Percentiles rank a stretch among this genome's conserved stretches.
Conservation (phyloP, 1,140 invertebrate species). For the Aphelinus certus region DNA sequence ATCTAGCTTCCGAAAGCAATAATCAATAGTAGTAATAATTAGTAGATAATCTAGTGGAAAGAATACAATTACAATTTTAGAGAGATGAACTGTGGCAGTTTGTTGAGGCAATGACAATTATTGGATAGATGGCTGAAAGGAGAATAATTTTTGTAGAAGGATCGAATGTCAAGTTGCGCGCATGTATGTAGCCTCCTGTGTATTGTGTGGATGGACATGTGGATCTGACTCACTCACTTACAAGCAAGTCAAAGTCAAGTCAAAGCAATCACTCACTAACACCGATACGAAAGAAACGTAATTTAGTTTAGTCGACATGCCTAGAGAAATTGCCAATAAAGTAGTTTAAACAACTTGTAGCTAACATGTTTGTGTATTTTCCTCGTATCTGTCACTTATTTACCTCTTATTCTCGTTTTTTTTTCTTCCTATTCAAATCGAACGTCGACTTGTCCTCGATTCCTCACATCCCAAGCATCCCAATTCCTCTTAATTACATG, state of each 20-base stretch:
- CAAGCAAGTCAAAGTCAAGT: conserved; percentile 40
- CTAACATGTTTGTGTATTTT: conserved; percentile 45
- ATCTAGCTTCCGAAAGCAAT: conserved; percentile 43
- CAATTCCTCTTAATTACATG: conserved; percentile 13
- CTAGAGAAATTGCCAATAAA: conserved; percentile 45
- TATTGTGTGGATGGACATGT: conserved; percentile 36
- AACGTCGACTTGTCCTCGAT: background rate
- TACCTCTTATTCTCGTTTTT: conserved; percentile 33
- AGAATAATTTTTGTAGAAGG: conserved; percentile 36
- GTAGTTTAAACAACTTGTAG: conserved; percentile 45
- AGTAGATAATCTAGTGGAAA: conserved; percentile 36
- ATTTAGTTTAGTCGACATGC: conserved; percentile 44
- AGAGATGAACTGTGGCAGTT: conserved; percentile 31
- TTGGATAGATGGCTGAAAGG: conserved; percentile 34
- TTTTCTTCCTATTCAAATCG: background rate
- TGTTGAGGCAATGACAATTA: conserved; percentile 34
- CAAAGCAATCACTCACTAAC: conserved; percentile 44
- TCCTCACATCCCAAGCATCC: background rate
- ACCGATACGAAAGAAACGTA: conserved; percentile 42
- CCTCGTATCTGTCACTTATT: conserved; percentile 42
- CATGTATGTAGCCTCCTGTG: conserved; percentile 43
- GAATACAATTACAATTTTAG: conserved; percentile 7
- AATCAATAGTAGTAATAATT: conserved; percentile 44
- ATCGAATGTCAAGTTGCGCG: conserved; percentile 41
- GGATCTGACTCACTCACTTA: conserved; percentile 41